Evolutionary conservation across 2,797 vertebrate genomes (phyloP), one percentile per base, ranked within the genome.

Genomic region (Spheniscus humboldti): DNA sequence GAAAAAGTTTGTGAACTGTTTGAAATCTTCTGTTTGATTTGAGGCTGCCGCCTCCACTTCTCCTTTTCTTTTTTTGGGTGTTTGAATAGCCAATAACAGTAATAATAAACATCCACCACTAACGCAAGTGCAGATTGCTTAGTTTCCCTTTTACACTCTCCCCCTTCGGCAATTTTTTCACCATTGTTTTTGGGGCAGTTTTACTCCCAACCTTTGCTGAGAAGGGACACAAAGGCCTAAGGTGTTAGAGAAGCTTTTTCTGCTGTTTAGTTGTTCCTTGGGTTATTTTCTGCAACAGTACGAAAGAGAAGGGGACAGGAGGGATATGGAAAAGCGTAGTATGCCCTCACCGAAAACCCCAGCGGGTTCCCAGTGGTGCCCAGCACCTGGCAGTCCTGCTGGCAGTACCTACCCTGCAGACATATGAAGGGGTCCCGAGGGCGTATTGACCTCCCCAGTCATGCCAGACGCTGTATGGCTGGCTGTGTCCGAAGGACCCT

Each of bases 11-110:
- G 52, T 73, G 85, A 95, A 75, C 71, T 78, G 11, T 84, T 86
- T 88, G 64, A 94, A 92, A 62, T 86, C 41, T 53, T 68, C 50
- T 88, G 20, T 83, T 91, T 94, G 57, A 74, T 86, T 73, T 62
- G 66, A 83, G 48, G 60, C 53, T 88, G 56, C 62, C 1, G 4
- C 52, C 50, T 91, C 30, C 22, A 43, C 75, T 92, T 91, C 25
- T 73, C 31, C 19, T 91, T 75, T 87, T 56, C 37, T 68, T 60
- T 69, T 71, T 62, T 80, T 39, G 14, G 30, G 17, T 39, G 41
- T 94, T 94, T 86, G 69, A 86, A 74, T 27, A 75, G 66, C 33
- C 62, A 72, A 25, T 69, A 92, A 74, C 28, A 92, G 50, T 52
- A 88, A 68, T 39, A 85, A 47, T 23, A 89, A 68, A 3, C 59